These are phyloP conservation scores for Pyrocoelia pectoralis DNA, from an alignment of 2,888 invertebrate species.

Conservation along the genomic window DNA sequence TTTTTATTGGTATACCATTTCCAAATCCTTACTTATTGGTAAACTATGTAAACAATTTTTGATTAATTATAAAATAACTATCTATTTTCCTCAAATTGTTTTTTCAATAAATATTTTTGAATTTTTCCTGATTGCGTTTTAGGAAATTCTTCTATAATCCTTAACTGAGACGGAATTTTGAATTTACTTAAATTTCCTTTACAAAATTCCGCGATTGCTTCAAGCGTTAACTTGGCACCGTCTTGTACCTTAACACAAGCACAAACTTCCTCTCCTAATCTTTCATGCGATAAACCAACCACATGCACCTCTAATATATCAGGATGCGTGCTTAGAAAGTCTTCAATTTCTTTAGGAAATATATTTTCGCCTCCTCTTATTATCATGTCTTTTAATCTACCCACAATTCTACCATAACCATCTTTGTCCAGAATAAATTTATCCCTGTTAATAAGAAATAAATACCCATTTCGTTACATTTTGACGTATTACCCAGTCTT, in stretches of 20 bases:
- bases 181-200: constrained; percentile 77
- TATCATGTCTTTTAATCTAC: constrained; percentile 80
- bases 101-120: constrained; percentile 72
- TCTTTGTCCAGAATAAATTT: constrained; percentile 71
- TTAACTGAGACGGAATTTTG: constrained; percentile 80
- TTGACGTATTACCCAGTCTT: constrained; percentile 72
- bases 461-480: no score
- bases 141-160: constrained; percentile 75
- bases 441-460: no score
- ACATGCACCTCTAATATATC: constrained; percentile 77
- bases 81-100: constrained; percentile 43
- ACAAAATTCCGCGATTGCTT: constrained; percentile 71
- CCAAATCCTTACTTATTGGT: no score
- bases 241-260: constrained; percentile 69
- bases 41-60: no score
- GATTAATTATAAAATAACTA: no score
- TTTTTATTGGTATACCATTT: no score
- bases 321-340: constrained; percentile 76
- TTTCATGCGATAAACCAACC: constrained; percentile 75
- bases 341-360: constrained; percentile 84
- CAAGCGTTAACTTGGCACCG: constrained; percentile 62
- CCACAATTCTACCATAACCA: constrained; percentile 77
- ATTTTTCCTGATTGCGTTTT: constrained; percentile 86
- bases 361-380: constrained; percentile 86
- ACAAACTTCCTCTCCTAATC: constrained; percentile 81